phyloP scores from a whole-genome alignment of 1,140 invertebrate species.

The Drosophila equinoxialis region DNA sequence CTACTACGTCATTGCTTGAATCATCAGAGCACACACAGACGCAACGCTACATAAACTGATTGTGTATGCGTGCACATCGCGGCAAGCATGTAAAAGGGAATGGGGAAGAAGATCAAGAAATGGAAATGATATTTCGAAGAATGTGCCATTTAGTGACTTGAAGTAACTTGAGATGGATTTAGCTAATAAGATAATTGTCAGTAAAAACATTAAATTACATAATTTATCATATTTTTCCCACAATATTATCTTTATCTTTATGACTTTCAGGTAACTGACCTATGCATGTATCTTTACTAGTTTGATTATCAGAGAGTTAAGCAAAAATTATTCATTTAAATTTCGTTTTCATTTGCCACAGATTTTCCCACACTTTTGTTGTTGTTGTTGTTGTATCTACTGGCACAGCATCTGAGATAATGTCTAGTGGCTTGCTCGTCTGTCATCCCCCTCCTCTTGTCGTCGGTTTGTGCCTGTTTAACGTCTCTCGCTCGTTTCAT shows the following conservation, averaged over 20 bases:
- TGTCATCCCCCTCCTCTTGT: not conserved
- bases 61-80: too few relatives aligned
- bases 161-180: too few relatives aligned
- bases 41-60: too few relatives aligned
- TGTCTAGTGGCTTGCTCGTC: slow-evolving; percentile 9
- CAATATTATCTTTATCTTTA: not conserved
- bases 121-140: too few relatives aligned
- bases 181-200: too few relatives aligned
- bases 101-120: too few relatives aligned
- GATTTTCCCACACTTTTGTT: slow-evolving; percentile 17
- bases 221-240: not conserved
- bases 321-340: slow-evolving; percentile 5
- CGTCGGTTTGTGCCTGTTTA: not conserved
- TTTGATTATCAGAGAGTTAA: slow-evolving; percentile 5
- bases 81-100: too few relatives aligned
- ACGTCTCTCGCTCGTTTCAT: slow-evolving; percentile 12
- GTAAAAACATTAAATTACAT: not conserved
- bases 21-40: too few relatives aligned
- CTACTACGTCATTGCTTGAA: too few relatives aligned
- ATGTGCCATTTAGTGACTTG: too few relatives aligned
- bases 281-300: not conserved
- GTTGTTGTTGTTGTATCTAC: not conserved
- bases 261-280: not conserved
- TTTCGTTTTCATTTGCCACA: slow-evolving; percentile 17
- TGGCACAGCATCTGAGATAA: slow-evolving; percentile 10